These are phyloP conservation scores for Temnothorax curvispinosus DNA, from an alignment of 1,140 invertebrate genomes.

Conservation along the genomic window DNA sequence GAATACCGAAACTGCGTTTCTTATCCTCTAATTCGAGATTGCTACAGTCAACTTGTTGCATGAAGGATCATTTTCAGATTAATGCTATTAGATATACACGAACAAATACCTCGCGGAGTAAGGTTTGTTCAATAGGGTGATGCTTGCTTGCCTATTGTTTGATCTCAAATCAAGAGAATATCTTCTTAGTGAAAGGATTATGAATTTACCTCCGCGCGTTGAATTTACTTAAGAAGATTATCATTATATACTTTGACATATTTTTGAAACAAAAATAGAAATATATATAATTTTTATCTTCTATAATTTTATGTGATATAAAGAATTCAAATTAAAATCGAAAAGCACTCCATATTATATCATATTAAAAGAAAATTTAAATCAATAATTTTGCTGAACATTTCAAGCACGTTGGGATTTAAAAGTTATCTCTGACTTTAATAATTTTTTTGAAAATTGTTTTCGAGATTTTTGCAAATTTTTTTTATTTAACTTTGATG, in stretches of 20 bases:
- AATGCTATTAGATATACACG: not conserved
- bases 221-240: not conserved
- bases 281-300: not conserved
- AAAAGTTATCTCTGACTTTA: not conserved
- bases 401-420: not conserved
- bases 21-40: not conserved
- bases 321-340: not conserved
- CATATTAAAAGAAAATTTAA: slow-evolving; percentile 2
- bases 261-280: not conserved
- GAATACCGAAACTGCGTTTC: not conserved
- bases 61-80: not conserved
- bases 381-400: not conserved
- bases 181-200: not conserved
- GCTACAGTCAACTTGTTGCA: slow-evolving; percentile 21
- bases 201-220: not conserved
- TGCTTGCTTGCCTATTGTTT: not conserved
- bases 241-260: not conserved
- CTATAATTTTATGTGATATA: not conserved
- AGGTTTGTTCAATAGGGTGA: not conserved
- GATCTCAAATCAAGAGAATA: not conserved
- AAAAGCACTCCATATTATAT: not conserved
- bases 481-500: not conserved
- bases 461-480: not conserved
- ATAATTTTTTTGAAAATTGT: not conserved
- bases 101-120: not conserved